A percentile compares a stretch with the other conserved stretches of the same genome.
Conservation (phyloP, 92 coral and sea anemone genomes). For the Palythoa heliodiscus region DNA sequence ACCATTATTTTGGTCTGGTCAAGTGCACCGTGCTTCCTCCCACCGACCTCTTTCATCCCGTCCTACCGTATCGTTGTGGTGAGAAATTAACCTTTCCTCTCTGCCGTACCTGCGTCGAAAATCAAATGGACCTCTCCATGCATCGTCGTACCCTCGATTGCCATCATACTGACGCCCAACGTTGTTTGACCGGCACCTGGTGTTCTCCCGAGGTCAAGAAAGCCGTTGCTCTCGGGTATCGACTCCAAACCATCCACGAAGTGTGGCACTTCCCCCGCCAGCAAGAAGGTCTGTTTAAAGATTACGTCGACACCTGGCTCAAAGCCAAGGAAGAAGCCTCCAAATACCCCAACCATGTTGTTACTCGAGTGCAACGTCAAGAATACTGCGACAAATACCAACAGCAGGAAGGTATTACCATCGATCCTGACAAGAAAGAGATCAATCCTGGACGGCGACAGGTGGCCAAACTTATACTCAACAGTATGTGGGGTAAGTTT, state of each 20-base stretch:
- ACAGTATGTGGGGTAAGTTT: constrained; percentile 30
- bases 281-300: neutral
- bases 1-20: constrained; percentile 46
- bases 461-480: constrained; percentile 46
- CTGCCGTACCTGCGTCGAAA: constrained; percentile 37
- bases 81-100: constrained; percentile 50
- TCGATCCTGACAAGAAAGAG: neutral
- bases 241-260: constrained; percentile 12
- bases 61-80: constrained; percentile 39
- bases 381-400: neutral
- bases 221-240: constrained; percentile 28
- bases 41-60: constrained; percentile 47
- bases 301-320: constrained; percentile 34
- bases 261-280: constrained; percentile 7
- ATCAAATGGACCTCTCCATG: neutral
- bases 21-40: constrained; percentile 50
- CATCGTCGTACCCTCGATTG: neutral
- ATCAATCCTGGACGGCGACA: constrained; percentile 15
- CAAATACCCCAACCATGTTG: neutral
- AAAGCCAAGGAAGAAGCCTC: constrained; percentile 46
- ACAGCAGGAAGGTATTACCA: neutral
- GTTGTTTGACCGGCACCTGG: constrained; percentile 50
- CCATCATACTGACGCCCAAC: constrained; percentile 16
- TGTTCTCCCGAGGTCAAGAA: constrained; percentile 20
- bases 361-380: too few species aligned